Evolutionary conservation across 2,888 invertebrate species (phyloP).

Genomic region (Ophonus ardosiacus): DNA sequence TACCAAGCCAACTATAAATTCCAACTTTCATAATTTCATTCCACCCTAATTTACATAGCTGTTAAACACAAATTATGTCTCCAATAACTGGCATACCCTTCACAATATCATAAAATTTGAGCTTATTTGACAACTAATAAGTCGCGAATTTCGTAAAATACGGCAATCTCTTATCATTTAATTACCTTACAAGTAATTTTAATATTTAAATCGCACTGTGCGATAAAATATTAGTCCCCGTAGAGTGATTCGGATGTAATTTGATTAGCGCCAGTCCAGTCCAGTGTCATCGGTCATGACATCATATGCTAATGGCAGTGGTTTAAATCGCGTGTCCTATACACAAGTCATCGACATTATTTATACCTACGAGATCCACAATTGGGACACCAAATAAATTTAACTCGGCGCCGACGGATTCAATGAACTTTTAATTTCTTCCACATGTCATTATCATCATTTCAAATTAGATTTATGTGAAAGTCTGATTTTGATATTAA

Average conservation of each 20-base stretch:
- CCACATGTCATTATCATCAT: neutral
- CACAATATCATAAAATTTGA: too few relatives aligned
- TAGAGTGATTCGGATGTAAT: neutral
- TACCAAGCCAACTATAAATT: too few relatives aligned
- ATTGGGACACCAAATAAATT: conserved; percentile 19
- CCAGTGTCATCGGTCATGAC: conserved; percentile 13
- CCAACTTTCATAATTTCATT: too few relatives aligned
- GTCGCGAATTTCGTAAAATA: too few relatives aligned
- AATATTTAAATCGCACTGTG: neutral
- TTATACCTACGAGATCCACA: conserved; percentile 27
- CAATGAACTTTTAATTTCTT: neutral
- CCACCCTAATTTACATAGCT: too few relatives aligned
- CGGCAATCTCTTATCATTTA: neutral
- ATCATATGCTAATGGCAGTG: conserved; percentile 6
- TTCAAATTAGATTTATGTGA: neutral
- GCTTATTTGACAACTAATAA: too few relatives aligned
- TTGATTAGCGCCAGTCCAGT: neutral
- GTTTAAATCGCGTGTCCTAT: conserved; percentile 25
- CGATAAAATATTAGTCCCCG: neutral
- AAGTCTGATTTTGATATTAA: neutral
- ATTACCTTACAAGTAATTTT: neutral
- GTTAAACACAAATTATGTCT: too few relatives aligned
- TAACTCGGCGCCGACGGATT: neutral
- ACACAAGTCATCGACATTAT: conserved; percentile 20
- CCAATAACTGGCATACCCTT: too few relatives aligned